Evolutionary conservation across 1,140 invertebrate species (phyloP).

Genomic region (Hermetia illucens): DNA sequence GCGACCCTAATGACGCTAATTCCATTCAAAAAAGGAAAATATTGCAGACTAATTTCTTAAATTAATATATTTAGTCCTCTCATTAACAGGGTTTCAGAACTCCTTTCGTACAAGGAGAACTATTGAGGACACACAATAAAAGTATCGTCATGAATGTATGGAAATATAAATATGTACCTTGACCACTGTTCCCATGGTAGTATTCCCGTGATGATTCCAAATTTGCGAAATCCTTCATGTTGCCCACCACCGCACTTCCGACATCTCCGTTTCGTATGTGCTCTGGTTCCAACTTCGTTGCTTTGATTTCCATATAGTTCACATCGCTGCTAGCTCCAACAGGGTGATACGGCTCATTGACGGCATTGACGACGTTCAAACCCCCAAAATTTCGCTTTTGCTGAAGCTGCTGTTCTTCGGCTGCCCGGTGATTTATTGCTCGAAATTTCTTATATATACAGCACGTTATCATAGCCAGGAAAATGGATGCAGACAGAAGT

Average conservation of each 20-base stretch:
- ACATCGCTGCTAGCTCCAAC: slow-evolving; percentile 7
- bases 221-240: not conserved
- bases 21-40: no score
- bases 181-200: not conserved
- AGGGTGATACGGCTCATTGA: slow-evolving; percentile 14
- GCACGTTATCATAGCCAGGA: slow-evolving; percentile 15
- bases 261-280: no score
- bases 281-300: slow-evolving; percentile 1
- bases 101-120: no score
- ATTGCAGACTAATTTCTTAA: no score
- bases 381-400: not conserved
- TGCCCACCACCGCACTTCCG: not conserved
- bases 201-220: not conserved
- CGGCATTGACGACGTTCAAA: not conserved
- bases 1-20: no score
- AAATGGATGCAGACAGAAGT: slow-evolving; percentile 14
- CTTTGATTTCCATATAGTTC: not conserved
- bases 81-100: no score
- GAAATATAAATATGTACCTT: no score
- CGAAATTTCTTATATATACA: slow-evolving; percentile 18
- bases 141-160: no score
- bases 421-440: slow-evolving; percentile 5
- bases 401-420: not conserved
- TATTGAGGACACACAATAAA: no score
- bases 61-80: no score